Percentiles rank a stretch among this genome's conserved stretches.
Conservation (phyloP, 1,140 invertebrate genomes). For the Dendroctonus valens region DNA sequence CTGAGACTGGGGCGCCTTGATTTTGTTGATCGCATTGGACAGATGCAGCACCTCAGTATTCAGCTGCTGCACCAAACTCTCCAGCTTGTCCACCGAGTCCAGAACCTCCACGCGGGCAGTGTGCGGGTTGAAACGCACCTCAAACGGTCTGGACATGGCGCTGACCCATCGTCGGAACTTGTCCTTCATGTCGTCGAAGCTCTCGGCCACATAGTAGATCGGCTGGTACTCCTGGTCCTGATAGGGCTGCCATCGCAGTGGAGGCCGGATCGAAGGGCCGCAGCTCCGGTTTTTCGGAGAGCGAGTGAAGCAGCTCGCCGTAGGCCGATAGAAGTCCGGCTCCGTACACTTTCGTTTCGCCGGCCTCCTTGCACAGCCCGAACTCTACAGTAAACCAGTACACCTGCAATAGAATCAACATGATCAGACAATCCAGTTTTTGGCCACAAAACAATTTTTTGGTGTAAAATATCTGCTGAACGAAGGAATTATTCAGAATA, state of each 20-base stretch:
- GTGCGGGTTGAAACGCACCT: conserved; percentile 95
- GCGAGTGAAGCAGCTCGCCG: conserved; percentile 92
- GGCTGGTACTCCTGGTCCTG: conserved; percentile 90
- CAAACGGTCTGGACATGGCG: conserved; percentile 86
- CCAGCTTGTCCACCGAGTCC: conserved; percentile 81
- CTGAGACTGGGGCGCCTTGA: conserved; percentile 57
- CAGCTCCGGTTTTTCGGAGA: conserved; percentile 90
- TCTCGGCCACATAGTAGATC: conserved; percentile 96
- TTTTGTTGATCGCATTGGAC: conserved; percentile 78
- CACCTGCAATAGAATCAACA: conserved; percentile 59
- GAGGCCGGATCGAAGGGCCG: conserved; percentile 83
- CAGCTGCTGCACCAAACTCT: conserved; percentile 74
- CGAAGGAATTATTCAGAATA: too few species aligned
- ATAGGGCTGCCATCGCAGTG: conserved; percentile 90
- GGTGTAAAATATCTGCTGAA: too few species aligned
- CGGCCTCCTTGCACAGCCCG: conserved; percentile 92
- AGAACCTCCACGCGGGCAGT: conserved; percentile 93
- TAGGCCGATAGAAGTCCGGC: conserved; percentile 95
- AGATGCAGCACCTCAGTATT: conserved; percentile 82
- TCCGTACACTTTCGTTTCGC: conserved; percentile 89
- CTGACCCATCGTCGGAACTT: conserved; percentile 93
- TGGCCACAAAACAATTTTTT: too few species aligned
- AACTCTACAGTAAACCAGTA: conserved; percentile 99
- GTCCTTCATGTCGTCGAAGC: conserved; percentile 95
- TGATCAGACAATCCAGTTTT: too few species aligned